Evolutionary conservation across 2,797 vertebrate genomes (phyloP).

Genomic region (Columba guinea): DNA sequence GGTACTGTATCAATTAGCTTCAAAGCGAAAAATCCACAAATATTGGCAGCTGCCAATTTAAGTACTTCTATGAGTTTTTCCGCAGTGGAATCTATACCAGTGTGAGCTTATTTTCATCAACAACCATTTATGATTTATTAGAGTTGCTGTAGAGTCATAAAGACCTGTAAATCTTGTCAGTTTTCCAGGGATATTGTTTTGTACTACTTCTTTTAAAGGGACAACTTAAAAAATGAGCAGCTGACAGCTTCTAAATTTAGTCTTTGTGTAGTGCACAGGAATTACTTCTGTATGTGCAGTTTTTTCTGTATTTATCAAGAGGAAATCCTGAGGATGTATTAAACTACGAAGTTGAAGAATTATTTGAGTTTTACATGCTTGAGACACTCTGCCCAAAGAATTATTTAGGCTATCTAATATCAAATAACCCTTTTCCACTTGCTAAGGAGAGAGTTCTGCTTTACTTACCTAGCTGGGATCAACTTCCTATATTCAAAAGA

Average conservation of each 20-base stretch:
- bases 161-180: not conserved
- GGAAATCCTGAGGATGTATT: constrained; percentile 67
- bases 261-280: not conserved
- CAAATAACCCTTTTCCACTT: not conserved
- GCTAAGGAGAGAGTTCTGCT: not conserved
- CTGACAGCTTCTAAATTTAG: constrained; percentile 22
- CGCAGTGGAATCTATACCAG: not conserved
- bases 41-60: not conserved
- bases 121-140: not conserved
- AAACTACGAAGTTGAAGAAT: constrained; percentile 29
- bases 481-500: not conserved
- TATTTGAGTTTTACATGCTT: not conserved
- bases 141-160: not conserved
- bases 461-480: not conserved
- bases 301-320: constrained; percentile 45
- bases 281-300: not conserved
- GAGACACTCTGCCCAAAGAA: not conserved
- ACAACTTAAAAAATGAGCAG: not conserved
- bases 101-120: not conserved
- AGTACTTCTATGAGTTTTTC: not conserved
- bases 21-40: not conserved
- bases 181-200: not conserved
- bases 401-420: not conserved
- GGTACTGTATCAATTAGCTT: not conserved
- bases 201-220: not conserved